phyloP scores from a whole-genome alignment of 2,888 invertebrate genomes.

The Tinea trinotella region DNA sequence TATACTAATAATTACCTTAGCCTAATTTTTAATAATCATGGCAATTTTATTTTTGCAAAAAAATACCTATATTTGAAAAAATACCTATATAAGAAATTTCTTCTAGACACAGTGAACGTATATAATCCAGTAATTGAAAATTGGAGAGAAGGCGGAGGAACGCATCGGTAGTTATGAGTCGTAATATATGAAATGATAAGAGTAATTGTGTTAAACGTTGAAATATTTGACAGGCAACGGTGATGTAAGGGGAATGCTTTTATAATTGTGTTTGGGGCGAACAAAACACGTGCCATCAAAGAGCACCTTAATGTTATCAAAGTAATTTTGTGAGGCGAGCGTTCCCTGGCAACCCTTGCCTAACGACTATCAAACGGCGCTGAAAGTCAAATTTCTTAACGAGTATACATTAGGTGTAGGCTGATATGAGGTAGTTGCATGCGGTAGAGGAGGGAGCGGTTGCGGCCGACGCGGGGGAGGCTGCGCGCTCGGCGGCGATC shows the following conservation, averaged over 20 bases:
- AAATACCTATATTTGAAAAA: too few species aligned
- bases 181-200: neutral
- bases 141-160: too few species aligned
- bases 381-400: conserved; percentile 16
- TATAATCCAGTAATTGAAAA: neutral
- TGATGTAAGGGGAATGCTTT: neutral
- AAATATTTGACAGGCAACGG: neutral
- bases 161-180: neutral
- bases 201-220: too few species aligned
- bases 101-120: neutral
- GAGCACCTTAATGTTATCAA: conserved; percentile 6
- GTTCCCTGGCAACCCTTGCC: neutral
- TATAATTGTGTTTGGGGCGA: neutral
- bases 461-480: conserved; percentile 36
- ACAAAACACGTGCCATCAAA: neutral
- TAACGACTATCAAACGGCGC: conserved; percentile 15
- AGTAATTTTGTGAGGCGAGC: neutral
- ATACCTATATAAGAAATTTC: neutral
- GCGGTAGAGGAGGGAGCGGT: conserved; percentile 21
- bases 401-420: conserved; percentile 17
- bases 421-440: conserved; percentile 11
- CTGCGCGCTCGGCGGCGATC: conserved; percentile 54
- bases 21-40: too few species aligned
- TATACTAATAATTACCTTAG: too few species aligned
- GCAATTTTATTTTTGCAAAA: too few species aligned